These are phyloP conservation scores for Diadumene lineata DNA, from an alignment of 92 coral and sea anemone species.

Conservation along the genomic window DNA sequence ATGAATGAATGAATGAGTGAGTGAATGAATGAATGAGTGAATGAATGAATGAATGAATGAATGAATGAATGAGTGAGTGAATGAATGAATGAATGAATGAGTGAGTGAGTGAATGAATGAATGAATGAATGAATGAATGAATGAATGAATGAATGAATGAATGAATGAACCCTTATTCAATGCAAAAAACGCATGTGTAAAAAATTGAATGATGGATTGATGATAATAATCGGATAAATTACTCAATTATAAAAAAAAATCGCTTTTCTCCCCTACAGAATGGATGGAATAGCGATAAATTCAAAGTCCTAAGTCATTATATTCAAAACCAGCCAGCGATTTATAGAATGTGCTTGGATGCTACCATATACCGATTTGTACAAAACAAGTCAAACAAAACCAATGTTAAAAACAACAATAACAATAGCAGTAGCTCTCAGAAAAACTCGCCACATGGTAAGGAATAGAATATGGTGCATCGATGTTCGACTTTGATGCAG, in stretches of 20 bases:
- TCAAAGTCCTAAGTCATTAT: constrained; percentile 24
- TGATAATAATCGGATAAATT: no score
- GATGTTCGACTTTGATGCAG: neutral
- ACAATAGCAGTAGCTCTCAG: neutral
- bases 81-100: neutral
- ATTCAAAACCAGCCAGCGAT: constrained; percentile 23
- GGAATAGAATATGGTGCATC: neutral
- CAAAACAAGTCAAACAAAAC: neutral
- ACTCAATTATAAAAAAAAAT: no score
- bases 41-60: neutral
- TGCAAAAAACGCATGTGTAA: no score
- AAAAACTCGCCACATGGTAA: constrained; percentile 15
- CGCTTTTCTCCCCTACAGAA: neutral
- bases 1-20: neutral
- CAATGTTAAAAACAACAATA: neutral
- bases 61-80: neutral
- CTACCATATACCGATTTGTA: constrained; percentile 34
- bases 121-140: neutral
- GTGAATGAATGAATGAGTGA: neutral
- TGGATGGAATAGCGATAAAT: constrained; percentile 37
- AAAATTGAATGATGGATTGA: no score
- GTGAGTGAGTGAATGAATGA: neutral
- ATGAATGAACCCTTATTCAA: no score
- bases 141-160: neutral
- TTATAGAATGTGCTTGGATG: constrained; percentile 27